phyloP scores from a whole-genome alignment of 2,888 invertebrate genomes.

The Endotricha flammealis region DNA sequence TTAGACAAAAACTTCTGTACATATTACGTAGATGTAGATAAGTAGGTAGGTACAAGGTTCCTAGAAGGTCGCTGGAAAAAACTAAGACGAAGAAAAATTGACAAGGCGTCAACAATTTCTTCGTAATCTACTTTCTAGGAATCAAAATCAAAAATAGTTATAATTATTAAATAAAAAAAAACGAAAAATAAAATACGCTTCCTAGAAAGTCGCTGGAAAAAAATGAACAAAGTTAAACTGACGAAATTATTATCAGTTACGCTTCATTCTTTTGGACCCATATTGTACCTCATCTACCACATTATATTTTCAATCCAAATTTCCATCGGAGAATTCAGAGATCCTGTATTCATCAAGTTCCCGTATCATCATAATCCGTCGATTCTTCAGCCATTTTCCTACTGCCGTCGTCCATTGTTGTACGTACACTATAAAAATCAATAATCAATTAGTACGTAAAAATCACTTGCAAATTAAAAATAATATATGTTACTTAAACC shows the following conservation, averaged over 20 bases:
- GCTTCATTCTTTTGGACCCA: slow-evolving; percentile 8
- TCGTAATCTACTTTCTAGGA: background rate
- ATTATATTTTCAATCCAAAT: background rate
- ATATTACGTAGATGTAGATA: too few species aligned
- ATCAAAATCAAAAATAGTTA: background rate
- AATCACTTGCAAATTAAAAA: too few species aligned
- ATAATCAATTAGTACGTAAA: too few species aligned
- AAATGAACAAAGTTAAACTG: slow-evolving; percentile 12
- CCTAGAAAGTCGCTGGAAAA: background rate
- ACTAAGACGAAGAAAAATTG: slow-evolving; percentile 11
- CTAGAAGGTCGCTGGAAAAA: slow-evolving; percentile 9
- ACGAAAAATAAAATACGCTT: background rate
- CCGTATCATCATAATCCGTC: too few species aligned
- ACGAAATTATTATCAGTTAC: slow-evolving; percentile 7
- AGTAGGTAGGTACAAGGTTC: background rate
- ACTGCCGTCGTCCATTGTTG: too few species aligned
- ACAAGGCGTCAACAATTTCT: slow-evolving; percentile 4
- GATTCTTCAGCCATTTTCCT: too few species aligned
- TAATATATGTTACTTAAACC: too few species aligned
- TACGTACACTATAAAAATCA: too few species aligned
- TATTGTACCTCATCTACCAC: slow-evolving; percentile 9
- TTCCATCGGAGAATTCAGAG: background rate
- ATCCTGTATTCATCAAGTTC: too few species aligned
- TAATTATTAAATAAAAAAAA: background rate
- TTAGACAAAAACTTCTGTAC: too few species aligned